Evolutionary conservation across 37 sponge, comb jelly and placozoan species (phyloP), one percentile per base, ranked within the genome.

Genomic region (Bolinopsis microptera): DNA sequence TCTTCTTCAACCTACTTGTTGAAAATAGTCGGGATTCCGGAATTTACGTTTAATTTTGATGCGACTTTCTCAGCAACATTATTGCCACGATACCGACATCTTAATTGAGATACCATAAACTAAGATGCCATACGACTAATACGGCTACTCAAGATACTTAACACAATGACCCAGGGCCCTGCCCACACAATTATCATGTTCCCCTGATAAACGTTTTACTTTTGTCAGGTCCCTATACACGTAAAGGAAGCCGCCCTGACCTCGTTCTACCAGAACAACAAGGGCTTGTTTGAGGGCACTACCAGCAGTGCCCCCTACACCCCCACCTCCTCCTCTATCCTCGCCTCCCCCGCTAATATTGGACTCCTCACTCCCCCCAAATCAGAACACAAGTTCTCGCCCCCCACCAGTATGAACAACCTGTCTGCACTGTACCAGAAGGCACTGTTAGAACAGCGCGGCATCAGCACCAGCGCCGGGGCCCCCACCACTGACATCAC

Each of bases 401-500:
- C 90, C 26, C 90, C 90, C 25, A 86, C 90, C 90, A 86, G 90
- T 48, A 80, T 80, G 38, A 80, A 80, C 83, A 86, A 86, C 90
- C 90, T 86, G 0, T 39, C 90, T 26, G 90, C 35, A 18, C 61
- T 86, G 27, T 86, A 86, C 90, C 90, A 86, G 61, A 77, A 77
- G 18, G 80, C 80, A 22, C 80, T 77, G 35, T 9, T 77, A 18
- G 80, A 77, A 0, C 80, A 77, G 37, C 33, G 80, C 33, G 32
- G 32, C 80, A 32, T 32, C 1, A 32, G 21, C 21, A 32, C 32
- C 18, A 28, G 74, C 31, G 74, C 22, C 31, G 36, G 35, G 33
- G 37, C 80, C 37, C 35, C 80, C 80, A 32, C 80, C 21, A 32
- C 27, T 21, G 32, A 32, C 21, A n/a, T 21, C 13, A 24, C 24